Evolutionary conservation across 2,113 vertebrate genomes (phyloP).

Genomic region (Blennius ocellaris): DNA sequence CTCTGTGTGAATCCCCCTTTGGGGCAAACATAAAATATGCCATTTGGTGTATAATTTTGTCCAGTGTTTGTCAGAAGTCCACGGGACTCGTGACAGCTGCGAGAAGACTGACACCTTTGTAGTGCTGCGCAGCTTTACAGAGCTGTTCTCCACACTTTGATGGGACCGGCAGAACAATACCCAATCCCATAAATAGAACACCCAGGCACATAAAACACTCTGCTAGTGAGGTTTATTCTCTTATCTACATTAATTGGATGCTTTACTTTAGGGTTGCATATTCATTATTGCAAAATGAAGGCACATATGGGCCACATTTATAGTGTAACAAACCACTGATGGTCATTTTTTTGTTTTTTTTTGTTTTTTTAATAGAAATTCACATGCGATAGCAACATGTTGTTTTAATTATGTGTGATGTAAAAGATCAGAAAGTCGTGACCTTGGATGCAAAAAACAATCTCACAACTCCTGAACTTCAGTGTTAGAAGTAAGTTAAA

Average conservation of each 20-base stretch:
- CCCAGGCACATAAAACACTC: neutral
- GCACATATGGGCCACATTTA: neutral
- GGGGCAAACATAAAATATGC: conserved; percentile 50
- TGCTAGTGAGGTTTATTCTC: neutral
- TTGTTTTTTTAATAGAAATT: no score
- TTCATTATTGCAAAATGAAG: no score
- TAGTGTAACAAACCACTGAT: neutral
- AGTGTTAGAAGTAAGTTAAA: no score
- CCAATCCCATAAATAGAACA: neutral
- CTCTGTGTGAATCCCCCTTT: conserved; percentile 39
- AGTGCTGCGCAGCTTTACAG: neutral
- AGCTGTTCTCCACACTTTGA: conserved; percentile 1
- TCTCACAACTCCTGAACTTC: neutral
- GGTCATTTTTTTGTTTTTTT: neutral
- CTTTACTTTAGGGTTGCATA: conserved; percentile 1
- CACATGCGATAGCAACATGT: neutral
- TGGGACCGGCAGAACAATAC: neutral
- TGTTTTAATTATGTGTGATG: neutral
- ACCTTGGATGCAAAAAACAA: neutral
- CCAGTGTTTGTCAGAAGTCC: conserved; percentile 32
- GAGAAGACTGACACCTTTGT: conserved; percentile 24
- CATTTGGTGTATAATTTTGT: conserved; percentile 50
- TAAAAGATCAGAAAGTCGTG: neutral
- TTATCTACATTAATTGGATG: neutral
- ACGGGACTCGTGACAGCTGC: conserved; percentile 43